These are phyloP conservation scores for Axis porcinus DNA, from an alignment of 2,113 vertebrate genomes.

Conservation along the genomic window DNA sequence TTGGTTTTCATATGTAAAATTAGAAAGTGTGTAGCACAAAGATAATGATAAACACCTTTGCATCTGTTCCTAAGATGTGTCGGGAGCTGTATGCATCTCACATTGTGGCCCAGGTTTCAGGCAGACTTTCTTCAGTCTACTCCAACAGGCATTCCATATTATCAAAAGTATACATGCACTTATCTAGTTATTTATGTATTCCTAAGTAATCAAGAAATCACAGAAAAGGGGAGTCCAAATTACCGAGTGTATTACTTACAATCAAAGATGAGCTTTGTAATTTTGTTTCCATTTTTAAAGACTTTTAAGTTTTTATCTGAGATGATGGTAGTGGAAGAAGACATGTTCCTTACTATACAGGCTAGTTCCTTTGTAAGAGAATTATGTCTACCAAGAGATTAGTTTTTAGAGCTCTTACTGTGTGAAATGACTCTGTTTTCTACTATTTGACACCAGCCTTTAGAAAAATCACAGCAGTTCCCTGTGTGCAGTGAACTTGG, in stretches of 20 bases:
- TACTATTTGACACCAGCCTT: background rate
- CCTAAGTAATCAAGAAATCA: conserved; percentile 67
- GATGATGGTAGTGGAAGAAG: background rate
- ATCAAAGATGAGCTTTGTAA: conserved; percentile 46
- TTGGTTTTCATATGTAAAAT: conserved; percentile 78
- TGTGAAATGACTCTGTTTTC: background rate
- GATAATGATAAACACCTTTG: conserved; percentile 74
- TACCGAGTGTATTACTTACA: conserved; percentile 43
- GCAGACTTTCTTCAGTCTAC: conserved; percentile 1
- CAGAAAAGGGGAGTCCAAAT: conserved; percentile 49
- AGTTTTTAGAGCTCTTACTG: background rate
- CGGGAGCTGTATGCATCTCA: conserved; percentile 13
- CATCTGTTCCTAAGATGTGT: conserved; percentile 60
- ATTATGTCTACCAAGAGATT: background rate
- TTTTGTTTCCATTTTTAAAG: conserved; percentile 48
- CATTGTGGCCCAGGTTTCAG: background rate
- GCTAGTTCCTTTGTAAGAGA: background rate
- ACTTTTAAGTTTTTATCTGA: conserved; percentile 15
- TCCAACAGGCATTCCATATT: background rate
- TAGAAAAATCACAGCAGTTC: background rate
- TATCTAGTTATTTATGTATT: conserved; percentile 67
- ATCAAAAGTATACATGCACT: conserved; percentile 14
- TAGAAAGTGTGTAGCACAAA: conserved; percentile 62
- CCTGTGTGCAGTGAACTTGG: background rate
- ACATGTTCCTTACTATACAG: background rate